Conservation (phyloP, 1,140 invertebrate species). For the Ditylenchus dipsaci region DNA sequence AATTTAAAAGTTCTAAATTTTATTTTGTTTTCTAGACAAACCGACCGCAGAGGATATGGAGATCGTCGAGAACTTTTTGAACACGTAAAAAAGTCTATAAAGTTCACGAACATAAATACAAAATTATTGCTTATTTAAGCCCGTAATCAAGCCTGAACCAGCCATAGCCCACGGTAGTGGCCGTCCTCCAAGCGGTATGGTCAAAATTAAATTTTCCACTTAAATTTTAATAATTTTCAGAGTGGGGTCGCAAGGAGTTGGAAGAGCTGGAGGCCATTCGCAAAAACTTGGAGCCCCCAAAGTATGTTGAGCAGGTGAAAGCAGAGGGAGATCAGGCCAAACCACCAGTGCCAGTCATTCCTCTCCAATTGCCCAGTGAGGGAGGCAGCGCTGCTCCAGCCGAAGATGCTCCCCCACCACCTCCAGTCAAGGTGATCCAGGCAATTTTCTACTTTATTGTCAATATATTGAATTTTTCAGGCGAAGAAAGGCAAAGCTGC, state of each 20-base stretch:
- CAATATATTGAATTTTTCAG: background rate
- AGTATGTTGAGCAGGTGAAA: conserved; percentile 55
- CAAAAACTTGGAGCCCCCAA: conserved; percentile 48
- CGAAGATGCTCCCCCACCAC: conserved; percentile 1
- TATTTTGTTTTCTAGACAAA: conserved; percentile 71
- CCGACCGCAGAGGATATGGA: conserved; percentile 69
- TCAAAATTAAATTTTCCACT: too few species aligned
- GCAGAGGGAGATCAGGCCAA: conserved; percentile 60
- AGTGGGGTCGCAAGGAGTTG: conserved; percentile 50
- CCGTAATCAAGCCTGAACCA: conserved; percentile 21
- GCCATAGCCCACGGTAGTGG: conserved; percentile 39
- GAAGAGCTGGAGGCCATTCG: conserved; percentile 50
- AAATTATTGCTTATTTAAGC: conserved; percentile 12
- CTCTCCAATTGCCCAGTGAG: conserved; percentile 60
- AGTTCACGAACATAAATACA: conserved; percentile 22
- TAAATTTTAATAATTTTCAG: conserved; percentile 15
- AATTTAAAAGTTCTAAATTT: too few species aligned
- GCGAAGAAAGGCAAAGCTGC: background rate
- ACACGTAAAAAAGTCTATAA: conserved; percentile 15
- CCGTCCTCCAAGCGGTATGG: conserved; percentile 24
- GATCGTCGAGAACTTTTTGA: conserved; percentile 40
- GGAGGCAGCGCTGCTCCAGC: conserved; percentile 8
- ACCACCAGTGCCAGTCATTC: conserved; percentile 45
- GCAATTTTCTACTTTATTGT: too few species aligned
- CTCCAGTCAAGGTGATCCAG: conserved; percentile 18